Percentiles rank a stretch among this genome's conserved stretches.
phyloP scores from a whole-genome alignment of 2,888 invertebrate species.

The Caenorhabditis sulstoni region DNA sequence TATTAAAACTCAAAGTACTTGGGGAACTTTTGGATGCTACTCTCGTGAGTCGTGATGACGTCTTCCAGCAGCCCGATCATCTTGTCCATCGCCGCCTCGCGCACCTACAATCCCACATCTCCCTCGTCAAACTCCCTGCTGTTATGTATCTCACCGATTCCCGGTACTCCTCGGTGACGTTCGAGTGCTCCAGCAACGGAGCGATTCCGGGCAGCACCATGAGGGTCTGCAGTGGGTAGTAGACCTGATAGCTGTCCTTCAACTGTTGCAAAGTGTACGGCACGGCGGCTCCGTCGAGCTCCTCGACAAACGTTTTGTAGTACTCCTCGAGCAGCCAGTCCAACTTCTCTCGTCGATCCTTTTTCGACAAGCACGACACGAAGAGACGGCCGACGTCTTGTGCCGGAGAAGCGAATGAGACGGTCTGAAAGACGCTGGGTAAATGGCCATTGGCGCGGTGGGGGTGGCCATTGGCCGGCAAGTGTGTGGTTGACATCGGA shows the following conservation, averaged over 20 bases:
- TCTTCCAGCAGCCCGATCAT: conserved; percentile 57
- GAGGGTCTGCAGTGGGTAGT: conserved; percentile 27
- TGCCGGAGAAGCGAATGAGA: conserved; percentile 33
- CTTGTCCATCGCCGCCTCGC: conserved; percentile 32
- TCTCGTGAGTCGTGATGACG: conserved; percentile 35
- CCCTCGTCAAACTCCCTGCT: too few relatives aligned
- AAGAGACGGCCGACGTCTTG: conserved; percentile 53
- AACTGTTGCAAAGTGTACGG: conserved; percentile 52
- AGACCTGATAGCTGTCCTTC: conserved; percentile 45
- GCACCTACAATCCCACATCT: too few relatives aligned
- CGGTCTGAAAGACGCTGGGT: conserved; percentile 35
- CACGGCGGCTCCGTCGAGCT: conserved; percentile 34
- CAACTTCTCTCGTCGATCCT: conserved; percentile 44
- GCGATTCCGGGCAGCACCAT: conserved; percentile 51
- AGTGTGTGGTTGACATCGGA: too few relatives aligned
- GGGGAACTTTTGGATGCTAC: conserved; percentile 44
- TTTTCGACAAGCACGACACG: conserved; percentile 23
- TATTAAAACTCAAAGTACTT: conserved; percentile 41
- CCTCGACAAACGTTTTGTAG: conserved; percentile 41
- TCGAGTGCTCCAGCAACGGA: conserved; percentile 28
- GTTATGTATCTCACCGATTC: conserved; percentile 8
- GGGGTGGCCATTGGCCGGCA: too few relatives aligned
- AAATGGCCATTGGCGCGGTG: too few relatives aligned
- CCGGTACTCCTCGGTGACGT: conserved; percentile 19
- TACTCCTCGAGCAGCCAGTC: conserved; percentile 45